Evolutionary conservation across 2,113 vertebrate species (phyloP).

Genomic region (Gymnobelideus leadbeateri): DNA sequence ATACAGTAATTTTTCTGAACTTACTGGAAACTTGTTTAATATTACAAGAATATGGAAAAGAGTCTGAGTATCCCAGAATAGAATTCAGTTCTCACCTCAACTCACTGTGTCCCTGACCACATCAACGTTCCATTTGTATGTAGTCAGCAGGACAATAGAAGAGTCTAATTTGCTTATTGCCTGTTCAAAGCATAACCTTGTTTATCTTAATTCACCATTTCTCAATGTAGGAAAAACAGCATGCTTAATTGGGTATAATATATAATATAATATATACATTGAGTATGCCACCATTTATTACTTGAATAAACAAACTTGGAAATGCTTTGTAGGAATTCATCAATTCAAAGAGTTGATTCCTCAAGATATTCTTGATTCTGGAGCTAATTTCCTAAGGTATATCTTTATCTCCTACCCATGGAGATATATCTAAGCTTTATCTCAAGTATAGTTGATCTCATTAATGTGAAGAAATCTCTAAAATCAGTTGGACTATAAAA

Average conservation of each 20-base stretch:
- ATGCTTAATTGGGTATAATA: conserved; percentile 44
- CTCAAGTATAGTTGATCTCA: conserved; percentile 73
- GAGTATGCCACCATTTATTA: conserved; percentile 59
- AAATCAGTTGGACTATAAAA: conserved; percentile 76
- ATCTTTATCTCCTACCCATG: no score
- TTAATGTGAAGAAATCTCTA: conserved; percentile 74
- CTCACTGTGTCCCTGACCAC: not conserved
- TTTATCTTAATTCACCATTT: conserved; percentile 40
- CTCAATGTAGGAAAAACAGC: conserved; percentile 53
- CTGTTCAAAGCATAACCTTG: conserved; percentile 38
- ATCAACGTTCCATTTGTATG: not conserved
- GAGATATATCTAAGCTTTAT: not conserved
- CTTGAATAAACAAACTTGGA: conserved; percentile 71
- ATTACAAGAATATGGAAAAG: not conserved
- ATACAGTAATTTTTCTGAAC: not conserved
- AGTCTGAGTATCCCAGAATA: not conserved
- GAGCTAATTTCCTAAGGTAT: no score
- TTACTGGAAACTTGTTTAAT: not conserved
- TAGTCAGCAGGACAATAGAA: conserved; percentile 58
- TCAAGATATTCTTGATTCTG: conserved; percentile 55
- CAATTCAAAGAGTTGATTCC: conserved; percentile 53
- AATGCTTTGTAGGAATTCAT: conserved; percentile 60
- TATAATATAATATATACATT: conserved; percentile 56
- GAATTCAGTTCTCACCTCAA: not conserved
- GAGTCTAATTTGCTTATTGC: conserved; percentile 39